Evolutionary conservation across 2,113 vertebrate genomes (phyloP).

Genomic region (Istiophorus platypterus): DNA sequence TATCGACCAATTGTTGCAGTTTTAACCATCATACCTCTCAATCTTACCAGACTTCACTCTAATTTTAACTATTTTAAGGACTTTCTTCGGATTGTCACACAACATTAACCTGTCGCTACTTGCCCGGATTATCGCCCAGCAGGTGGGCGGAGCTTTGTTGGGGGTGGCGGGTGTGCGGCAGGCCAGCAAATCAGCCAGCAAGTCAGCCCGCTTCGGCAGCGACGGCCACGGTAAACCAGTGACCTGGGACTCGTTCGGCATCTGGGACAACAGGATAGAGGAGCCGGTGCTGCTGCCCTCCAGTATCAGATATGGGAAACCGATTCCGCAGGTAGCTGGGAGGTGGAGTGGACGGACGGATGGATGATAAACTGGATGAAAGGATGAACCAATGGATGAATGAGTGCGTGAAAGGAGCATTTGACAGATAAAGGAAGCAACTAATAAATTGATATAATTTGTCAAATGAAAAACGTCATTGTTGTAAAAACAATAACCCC

Average conservation of each 20-base stretch:
- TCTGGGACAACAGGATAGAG: slow-evolving; percentile 94
- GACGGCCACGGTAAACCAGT: slow-evolving; percentile 81
- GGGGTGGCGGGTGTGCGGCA: slow-evolving; percentile 20
- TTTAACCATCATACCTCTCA: no score
- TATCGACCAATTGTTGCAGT: no score
- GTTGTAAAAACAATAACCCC: neutral
- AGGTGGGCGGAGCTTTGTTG: slow-evolving; percentile 9
- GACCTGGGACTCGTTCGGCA: slow-evolving; percentile 92
- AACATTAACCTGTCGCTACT: neutral
- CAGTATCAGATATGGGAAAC: slow-evolving; percentile 90
- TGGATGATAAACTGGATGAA: neutral
- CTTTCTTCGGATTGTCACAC: no score
- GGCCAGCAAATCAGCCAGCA: slow-evolving; percentile 79
- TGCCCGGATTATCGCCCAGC: neutral
- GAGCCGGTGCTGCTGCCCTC: slow-evolving; percentile 92
- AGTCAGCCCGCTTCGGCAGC: slow-evolving; percentile 72
- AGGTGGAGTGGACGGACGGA: neutral
- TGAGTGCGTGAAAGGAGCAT: neutral
- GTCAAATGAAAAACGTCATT: no score
- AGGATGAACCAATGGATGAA: neutral
- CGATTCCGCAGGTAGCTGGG: slow-evolving; percentile 83
- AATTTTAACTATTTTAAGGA: no score
- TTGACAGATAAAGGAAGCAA: neutral
- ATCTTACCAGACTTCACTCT: no score
- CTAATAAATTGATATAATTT: neutral